These are phyloP conservation scores for Phylloscopus trochilus DNA, from an alignment of 2,113 vertebrate species.

Conservation along the genomic window DNA sequence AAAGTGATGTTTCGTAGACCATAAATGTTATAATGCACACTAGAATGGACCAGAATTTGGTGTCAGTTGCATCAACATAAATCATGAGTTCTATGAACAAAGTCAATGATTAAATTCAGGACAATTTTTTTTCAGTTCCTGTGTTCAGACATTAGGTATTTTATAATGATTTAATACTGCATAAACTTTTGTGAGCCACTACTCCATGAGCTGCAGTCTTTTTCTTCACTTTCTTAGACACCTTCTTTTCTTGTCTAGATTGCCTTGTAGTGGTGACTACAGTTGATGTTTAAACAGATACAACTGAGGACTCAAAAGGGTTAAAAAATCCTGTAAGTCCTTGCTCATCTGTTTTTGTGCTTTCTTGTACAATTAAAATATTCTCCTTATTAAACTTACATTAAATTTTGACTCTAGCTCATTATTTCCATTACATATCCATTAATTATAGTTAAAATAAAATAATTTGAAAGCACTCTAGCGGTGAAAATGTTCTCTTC, in stretches of 20 bases:
- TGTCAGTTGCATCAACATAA: background rate
- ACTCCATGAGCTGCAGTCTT: background rate
- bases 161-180: background rate
- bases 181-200: background rate
- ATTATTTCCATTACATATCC: constrained; percentile 59
- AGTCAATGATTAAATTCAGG: background rate
- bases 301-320: background rate
- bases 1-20: background rate
- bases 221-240: background rate
- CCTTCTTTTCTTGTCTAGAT: background rate
- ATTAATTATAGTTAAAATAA: constrained; percentile 68
- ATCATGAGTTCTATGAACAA: background rate
- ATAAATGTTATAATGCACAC: background rate
- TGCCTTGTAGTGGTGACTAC: background rate
- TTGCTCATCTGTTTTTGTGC: background rate
- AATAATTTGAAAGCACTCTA: constrained; percentile 47
- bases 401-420: constrained; percentile 45
- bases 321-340: background rate
- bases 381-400: constrained; percentile 42
- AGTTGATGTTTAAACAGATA: background rate
- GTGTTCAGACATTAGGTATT: background rate
- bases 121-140: background rate
- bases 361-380: background rate
- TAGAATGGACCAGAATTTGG: background rate
- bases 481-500: constrained; percentile 11